Evolutionary conservation across 1,140 invertebrate genomes (phyloP).

Genomic region (Hycleus cichorii): DNA sequence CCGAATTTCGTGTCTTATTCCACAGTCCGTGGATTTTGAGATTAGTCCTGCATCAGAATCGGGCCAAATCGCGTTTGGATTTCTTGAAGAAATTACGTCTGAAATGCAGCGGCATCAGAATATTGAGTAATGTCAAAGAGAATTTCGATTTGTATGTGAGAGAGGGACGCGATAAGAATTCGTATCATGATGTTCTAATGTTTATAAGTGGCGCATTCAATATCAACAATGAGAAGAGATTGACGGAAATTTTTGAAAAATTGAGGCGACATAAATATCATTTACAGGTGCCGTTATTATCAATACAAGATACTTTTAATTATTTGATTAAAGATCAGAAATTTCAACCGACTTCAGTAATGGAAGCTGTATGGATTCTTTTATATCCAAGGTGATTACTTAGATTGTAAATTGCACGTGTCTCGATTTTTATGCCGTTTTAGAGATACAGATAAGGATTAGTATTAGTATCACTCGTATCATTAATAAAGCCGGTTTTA

Average conservation of each 20-base stretch:
- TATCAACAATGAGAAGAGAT: slow-evolving; percentile 1
- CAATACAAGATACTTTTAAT: slow-evolving; percentile 44
- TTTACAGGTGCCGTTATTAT: slow-evolving; percentile 44
- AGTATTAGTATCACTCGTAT: too few species aligned
- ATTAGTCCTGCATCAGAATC: slow-evolving; percentile 45
- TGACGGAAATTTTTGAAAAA: slow-evolving; percentile 33
- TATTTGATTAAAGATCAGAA: slow-evolving; percentile 38
- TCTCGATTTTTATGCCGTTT: slow-evolving; percentile 13
- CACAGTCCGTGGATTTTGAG: slow-evolving; percentile 46
- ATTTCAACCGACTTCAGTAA: slow-evolving; percentile 46
- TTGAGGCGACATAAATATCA: slow-evolving; percentile 48
- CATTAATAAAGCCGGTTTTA: too few species aligned
- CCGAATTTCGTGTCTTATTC: slow-evolving; percentile 44
- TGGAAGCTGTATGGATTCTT: slow-evolving; percentile 46
- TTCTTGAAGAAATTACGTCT: slow-evolving; percentile 43
- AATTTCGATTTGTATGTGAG: slow-evolving; percentile 41
- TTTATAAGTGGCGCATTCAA: slow-evolving; percentile 32
- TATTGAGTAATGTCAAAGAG: slow-evolving; percentile 11
- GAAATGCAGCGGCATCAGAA: slow-evolving; percentile 43
- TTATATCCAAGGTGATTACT: slow-evolving; percentile 48
- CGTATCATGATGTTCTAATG: slow-evolving; percentile 27
- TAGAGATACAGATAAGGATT: background rate
- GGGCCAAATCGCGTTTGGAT: slow-evolving; percentile 40
- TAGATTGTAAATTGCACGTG: slow-evolving; percentile 12
- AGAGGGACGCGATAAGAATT: slow-evolving; percentile 37